Evolutionary conservation across 2,113 vertebrate species (phyloP), one percentile per base, ranked within the genome.

Genomic region (Pelodiscus sinensis): DNA sequence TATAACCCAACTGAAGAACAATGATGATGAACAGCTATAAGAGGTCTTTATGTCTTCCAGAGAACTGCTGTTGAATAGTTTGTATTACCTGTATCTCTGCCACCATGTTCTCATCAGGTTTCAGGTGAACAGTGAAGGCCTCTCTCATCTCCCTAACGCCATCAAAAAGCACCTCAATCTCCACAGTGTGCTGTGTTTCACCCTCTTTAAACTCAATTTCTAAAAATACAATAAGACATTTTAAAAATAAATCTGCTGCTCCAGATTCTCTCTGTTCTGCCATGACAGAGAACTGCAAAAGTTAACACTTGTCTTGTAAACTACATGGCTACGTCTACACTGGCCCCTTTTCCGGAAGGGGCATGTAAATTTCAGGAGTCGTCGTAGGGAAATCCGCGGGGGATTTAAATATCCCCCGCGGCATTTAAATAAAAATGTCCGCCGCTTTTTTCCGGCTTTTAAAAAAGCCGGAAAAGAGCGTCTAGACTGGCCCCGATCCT

Each of bases 61-160:
- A 84, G 35, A 84, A 44, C 79, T 81, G 2, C 2, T 91, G 18
- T 16, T 44, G 58, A 84, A 38, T 62, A 73, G 5, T 87, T 68
- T 13, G 24, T 9, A 84, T 96, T 94, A 99, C 99, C 99, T 99
- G 99, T 6, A 98, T 99, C 96, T 99, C 99, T 81, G 99, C 99
- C 13, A 99, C 95, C 99, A 99, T 99, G 95, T 99, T 99, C 93
- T 99, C 99, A 91, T 99, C 99, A 2, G 99, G 98, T 84, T 98
- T 99, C 84, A 99, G 98, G 87, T 99, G 99, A 87, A 99, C 98
- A 13, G 99, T 99, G 94, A 99, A 99, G 75, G 99, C 98, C 93
- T 99, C 99, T 89, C 99, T 98, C 99, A 99, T 99, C 93, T 99
- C 99, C 94, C 98, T 97, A 77, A 98, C 68, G 7, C 98, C 98